phyloP scores from a whole-genome alignment of 2,797 vertebrate species.

The Prionace glauca region DNA sequence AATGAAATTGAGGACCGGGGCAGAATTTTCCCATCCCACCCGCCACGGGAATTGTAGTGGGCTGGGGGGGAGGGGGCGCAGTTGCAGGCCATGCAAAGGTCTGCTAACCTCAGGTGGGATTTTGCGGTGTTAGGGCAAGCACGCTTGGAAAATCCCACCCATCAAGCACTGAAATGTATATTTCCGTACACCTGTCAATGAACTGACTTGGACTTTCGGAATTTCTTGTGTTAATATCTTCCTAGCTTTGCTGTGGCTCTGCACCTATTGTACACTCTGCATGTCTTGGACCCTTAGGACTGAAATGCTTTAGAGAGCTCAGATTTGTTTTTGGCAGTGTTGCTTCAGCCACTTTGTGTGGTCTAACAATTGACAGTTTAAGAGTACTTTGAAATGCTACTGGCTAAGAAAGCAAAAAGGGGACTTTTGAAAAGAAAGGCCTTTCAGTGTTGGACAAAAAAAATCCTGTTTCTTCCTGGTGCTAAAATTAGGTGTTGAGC shows the following conservation, averaged over 20 bases:
- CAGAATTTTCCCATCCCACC: no score
- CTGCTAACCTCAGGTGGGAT: no score
- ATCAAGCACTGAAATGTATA: not conserved
- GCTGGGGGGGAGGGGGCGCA: no score
- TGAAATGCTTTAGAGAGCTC: conserved; percentile 1
- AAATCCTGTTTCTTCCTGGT: not conserved
- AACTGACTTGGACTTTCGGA: not conserved
- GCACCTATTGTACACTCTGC: not conserved
- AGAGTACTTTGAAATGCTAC: not conserved
- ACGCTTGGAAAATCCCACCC: no score
- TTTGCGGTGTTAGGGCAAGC: no score
- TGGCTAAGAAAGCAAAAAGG: not conserved
- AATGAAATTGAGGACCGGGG: not conserved
- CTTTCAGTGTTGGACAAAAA: not conserved
- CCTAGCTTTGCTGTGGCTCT: not conserved
- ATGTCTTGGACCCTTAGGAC: not conserved
- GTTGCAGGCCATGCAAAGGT: no score
- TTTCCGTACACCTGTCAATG: not conserved
- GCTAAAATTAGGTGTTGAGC: not conserved
- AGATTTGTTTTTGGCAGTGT: not conserved
- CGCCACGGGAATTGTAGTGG: no score
- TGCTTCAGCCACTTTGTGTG: conserved; percentile 1
- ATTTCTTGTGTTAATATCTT: not conserved
- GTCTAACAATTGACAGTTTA: conserved; percentile 24
- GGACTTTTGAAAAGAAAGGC: not conserved